Evolutionary conservation across 2,797 vertebrate genomes (phyloP).

Genomic region (Sphenodon punctatus): DNA sequence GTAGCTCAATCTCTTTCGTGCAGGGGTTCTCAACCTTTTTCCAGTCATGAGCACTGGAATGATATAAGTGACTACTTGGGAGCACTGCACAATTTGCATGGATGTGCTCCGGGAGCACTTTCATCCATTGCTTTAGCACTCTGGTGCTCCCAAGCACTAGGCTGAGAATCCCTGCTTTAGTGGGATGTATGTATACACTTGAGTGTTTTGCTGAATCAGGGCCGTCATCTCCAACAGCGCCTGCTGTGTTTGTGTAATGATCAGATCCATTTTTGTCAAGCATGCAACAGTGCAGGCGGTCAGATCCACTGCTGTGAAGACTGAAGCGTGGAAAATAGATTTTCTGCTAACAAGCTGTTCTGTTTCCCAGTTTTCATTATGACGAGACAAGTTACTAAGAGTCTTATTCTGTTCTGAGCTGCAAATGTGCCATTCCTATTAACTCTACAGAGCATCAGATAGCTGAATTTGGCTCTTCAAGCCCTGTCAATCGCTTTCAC

Average conservation of each 20-base stretch:
- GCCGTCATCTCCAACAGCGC: background rate
- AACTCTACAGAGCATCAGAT: background rate
- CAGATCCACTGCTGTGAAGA: background rate
- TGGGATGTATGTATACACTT: rapidly evolving
- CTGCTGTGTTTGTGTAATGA: background rate
- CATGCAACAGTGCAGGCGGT: rapidly evolving
- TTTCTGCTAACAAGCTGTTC: background rate
- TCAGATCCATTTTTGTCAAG: background rate
- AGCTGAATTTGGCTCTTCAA: background rate
- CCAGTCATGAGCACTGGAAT: no score
- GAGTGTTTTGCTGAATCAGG: background rate
- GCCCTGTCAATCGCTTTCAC: background rate
- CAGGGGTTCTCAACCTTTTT: no score
- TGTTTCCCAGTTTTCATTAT: background rate
- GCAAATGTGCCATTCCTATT: rapidly evolving
- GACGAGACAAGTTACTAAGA: background rate
- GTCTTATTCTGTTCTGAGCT: rapidly evolving
- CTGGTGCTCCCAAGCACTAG: no score
- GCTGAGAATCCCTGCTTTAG: no score
- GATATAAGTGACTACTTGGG: no score
- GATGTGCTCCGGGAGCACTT: no score
- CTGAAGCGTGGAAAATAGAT: background rate
- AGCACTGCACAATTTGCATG: no score
- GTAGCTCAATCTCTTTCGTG: background rate
- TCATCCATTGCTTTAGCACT: no score